Evolutionary conservation across 2,888 invertebrate species (phyloP).

Genomic region (Mimumesa dahlbomi): DNA sequence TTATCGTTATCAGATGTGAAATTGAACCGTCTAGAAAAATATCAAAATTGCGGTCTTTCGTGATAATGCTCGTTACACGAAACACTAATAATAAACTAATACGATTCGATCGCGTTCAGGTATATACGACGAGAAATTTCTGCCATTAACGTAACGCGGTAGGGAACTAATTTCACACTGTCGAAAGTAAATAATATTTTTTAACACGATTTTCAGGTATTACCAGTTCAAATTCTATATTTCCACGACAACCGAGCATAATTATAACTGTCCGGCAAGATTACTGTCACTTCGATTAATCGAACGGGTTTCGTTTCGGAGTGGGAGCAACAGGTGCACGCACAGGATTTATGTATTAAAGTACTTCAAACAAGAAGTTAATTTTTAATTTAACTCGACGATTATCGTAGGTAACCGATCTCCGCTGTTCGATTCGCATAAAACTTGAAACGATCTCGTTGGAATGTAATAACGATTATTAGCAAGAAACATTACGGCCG

Average conservation of each 20-base stretch:
- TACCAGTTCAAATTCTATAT: slow-evolving; percentile 25
- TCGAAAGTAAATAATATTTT: slow-evolving; percentile 20
- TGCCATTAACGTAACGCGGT: neutral
- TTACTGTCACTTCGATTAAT: slow-evolving; percentile 56
- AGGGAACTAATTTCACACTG: slow-evolving; percentile 14
- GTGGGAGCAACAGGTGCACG: slow-evolving; percentile 53
- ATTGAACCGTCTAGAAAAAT: no score
- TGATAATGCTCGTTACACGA: no score
- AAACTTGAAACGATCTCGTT: no score
- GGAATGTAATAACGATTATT: no score
- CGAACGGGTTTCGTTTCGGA: slow-evolving; percentile 39
- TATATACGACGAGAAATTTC: neutral
- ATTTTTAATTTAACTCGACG: neutral
- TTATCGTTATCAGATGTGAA: no score
- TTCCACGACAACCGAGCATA: slow-evolving; percentile 1
- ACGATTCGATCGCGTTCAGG: neutral
- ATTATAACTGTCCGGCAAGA: slow-evolving; percentile 38
- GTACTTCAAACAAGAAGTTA: slow-evolving; percentile 18
- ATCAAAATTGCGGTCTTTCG: no score
- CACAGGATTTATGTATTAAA: slow-evolving; percentile 28
- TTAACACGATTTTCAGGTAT: slow-evolving; percentile 36
- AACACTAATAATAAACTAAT: neutral
- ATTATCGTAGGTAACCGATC: neutral
- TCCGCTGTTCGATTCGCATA: neutral
- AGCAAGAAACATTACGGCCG: no score